A percentile compares a stretch with the other conserved stretches of the same genome.
phyloP scores from a whole-genome alignment of 92 coral and sea anemone genomes.

The Palythoa heliodiscus region DNA sequence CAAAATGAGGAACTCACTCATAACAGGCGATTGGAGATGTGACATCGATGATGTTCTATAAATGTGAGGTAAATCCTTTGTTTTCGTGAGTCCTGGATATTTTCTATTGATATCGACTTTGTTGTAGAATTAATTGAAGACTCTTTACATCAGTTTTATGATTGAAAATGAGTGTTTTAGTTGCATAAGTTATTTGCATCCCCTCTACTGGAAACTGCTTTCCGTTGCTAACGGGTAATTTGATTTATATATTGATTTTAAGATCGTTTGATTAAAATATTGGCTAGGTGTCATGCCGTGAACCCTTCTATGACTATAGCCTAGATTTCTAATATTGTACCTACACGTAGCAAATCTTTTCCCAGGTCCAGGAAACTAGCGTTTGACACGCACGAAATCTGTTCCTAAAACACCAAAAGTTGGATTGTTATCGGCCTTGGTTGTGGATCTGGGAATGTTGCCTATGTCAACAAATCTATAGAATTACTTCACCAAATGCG shows the following conservation, averaged over 20 bases:
- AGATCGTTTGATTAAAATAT: too few relatives aligned
- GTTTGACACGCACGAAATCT: not conserved
- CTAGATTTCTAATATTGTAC: constrained; percentile 13
- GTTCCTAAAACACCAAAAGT: not conserved
- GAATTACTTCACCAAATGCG: not conserved
- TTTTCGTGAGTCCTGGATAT: not conserved
- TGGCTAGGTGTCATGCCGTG: not conserved
- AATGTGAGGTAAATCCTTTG: constrained; percentile 1
- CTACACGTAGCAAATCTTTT: not conserved
- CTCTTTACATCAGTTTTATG: not conserved
- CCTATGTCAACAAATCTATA: constrained; percentile 23
- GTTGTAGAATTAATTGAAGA: not conserved
- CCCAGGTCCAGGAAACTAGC: not conserved
- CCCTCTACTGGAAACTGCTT: too few relatives aligned
- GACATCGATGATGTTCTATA: not conserved
- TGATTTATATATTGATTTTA: too few relatives aligned
- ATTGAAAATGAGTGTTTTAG: not conserved
- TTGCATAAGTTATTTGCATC: too few relatives aligned
- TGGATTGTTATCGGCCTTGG: not conserved
- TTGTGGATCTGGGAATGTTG: constrained; percentile 11
- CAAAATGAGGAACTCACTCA: constrained; percentile 1
- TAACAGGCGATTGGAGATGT: not conserved
- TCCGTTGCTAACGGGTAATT: too few relatives aligned
- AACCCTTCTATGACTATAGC: not conserved
- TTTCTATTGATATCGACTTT: not conserved